Evolutionary conservation across 2,888 invertebrate genomes (phyloP).

Genomic region (Microdon myrmicae): DNA sequence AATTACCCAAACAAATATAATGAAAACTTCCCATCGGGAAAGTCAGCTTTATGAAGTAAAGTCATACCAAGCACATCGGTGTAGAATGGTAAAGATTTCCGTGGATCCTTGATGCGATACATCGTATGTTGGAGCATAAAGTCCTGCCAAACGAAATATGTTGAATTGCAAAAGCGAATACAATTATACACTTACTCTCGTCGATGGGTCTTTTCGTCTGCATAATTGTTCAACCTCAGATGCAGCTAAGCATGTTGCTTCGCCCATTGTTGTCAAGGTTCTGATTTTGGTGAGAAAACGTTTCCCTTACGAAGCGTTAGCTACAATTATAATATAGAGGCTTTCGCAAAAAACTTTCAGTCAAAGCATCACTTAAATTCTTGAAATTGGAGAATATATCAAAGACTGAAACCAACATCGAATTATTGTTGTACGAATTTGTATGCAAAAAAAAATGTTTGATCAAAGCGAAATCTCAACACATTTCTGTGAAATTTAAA

Average conservation of each 20-base stretch:
- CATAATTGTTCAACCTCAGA: slow-evolving; percentile 78
- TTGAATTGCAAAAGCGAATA: no score
- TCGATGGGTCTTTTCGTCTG: slow-evolving; percentile 73
- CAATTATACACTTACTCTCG: slow-evolving; percentile 78
- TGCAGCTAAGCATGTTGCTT: slow-evolving; percentile 72
- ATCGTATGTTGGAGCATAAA: slow-evolving; percentile 97
- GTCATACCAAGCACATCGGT: slow-evolving; percentile 92
- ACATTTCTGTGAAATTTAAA: no score
- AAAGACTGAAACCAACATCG: no score
- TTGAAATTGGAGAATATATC: no score
- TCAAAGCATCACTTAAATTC: no score
- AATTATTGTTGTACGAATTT: no score
- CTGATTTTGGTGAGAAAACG: no score
- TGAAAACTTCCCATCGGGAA: slow-evolving; percentile 88
- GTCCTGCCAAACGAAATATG: slow-evolving; percentile 76
- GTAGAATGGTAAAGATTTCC: slow-evolving; percentile 88
- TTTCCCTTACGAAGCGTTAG: no score
- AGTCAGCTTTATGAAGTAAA: slow-evolving; percentile 86
- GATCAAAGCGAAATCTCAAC: no score
- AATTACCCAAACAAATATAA: slow-evolving; percentile 85
- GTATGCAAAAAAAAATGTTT: no score
- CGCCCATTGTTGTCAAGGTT: slow-evolving; percentile 70
- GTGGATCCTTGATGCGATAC: slow-evolving; percentile 94
- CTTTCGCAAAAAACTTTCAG: no score
- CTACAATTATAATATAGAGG: no score